phyloP scores from a whole-genome alignment of 1,140 invertebrate species.

The Drosophila pseudoobscura region DNA sequence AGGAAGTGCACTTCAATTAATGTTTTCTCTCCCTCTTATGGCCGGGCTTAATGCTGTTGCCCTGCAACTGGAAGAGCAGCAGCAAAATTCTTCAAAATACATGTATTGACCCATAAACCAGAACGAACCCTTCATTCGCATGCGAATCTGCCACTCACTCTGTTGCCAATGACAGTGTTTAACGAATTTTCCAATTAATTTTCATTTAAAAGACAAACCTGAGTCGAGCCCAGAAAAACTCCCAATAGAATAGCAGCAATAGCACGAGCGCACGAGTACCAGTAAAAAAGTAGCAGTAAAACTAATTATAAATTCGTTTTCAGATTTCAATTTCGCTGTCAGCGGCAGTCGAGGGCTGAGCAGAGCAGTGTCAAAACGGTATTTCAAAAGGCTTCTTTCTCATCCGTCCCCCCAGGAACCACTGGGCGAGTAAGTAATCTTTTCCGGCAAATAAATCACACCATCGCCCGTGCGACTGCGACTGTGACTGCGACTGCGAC shows the following conservation, averaged over 20 bases:
- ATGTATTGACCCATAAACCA: slow-evolving; percentile 13
- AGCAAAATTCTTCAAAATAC: no score
- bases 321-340: slow-evolving; percentile 77
- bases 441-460: slow-evolving; percentile 83
- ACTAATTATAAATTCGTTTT: slow-evolving; percentile 83
- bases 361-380: slow-evolving; percentile 57
- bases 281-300: slow-evolving; percentile 73
- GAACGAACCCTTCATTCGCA: slow-evolving; percentile 17
- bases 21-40: slow-evolving; percentile 31
- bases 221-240: slow-evolving; percentile 39
- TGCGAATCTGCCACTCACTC: slow-evolving; percentile 6
- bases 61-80: background rate
- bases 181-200: slow-evolving; percentile 79
- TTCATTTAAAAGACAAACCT: slow-evolving; percentile 50
- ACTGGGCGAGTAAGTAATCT: slow-evolving; percentile 76
- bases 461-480: slow-evolving; percentile 56
- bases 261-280: slow-evolving; percentile 1
- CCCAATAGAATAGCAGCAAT: slow-evolving; percentile 28
- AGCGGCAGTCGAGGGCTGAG: slow-evolving; percentile 51
- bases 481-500: slow-evolving; percentile 1
- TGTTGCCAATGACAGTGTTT: slow-evolving; percentile 47
- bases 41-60: slow-evolving; percentile 3
- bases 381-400: slow-evolving; percentile 20
- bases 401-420: slow-evolving; percentile 34
- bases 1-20: slow-evolving; percentile 78